Percentiles rank a stretch among this genome's conserved stretches.
These are phyloP conservation scores for Drosophila prostipennis DNA, from an alignment of 2,888 invertebrate species.

Conservation along the genomic window DNA sequence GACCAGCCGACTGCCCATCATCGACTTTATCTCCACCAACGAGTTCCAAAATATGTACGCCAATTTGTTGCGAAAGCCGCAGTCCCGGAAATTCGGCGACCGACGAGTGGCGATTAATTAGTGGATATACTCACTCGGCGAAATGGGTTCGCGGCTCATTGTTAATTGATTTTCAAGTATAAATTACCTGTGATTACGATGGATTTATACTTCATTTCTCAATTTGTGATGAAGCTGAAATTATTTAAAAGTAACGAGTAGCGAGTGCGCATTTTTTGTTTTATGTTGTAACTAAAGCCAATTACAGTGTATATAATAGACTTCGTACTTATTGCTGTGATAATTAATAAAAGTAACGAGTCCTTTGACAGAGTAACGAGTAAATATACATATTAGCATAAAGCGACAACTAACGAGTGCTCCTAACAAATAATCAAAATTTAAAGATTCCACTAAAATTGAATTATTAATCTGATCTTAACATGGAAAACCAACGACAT, in stretches of 20 bases:
- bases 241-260: background rate
- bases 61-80: constrained; percentile 1
- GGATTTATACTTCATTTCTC: background rate
- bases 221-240: background rate
- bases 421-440: background rate
- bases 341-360: background rate
- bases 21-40: constrained; percentile 67
- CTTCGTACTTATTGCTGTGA: background rate
- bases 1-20: constrained; percentile 60
- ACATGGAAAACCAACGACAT: background rate
- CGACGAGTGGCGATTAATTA: background rate
- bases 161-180: background rate
- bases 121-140: background rate
- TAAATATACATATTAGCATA: background rate
- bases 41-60: constrained; percentile 52
- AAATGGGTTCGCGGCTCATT: background rate
- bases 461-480: background rate
- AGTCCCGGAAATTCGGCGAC: background rate
- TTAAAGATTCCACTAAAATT: background rate
- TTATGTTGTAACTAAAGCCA: background rate
- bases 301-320: background rate
- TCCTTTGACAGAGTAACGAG: background rate
- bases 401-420: background rate
- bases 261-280: background rate
- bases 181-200: background rate